Conservation (phyloP, 1,140 invertebrate species). For the Philotrypesis tridentata region DNA sequence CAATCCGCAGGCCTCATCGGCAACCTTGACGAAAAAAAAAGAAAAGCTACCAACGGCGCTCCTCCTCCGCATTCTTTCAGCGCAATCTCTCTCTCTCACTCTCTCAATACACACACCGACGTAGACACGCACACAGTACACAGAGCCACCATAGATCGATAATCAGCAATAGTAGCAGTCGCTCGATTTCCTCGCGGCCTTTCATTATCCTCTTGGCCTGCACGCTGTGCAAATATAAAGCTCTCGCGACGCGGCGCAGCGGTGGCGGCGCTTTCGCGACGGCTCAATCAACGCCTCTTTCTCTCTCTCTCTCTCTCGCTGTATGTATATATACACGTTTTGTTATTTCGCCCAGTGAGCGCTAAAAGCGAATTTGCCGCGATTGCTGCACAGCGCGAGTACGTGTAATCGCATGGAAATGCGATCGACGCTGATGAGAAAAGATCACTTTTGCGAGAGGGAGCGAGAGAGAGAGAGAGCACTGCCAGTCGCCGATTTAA, state of each 20-base stretch:
- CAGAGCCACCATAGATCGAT: not conserved
- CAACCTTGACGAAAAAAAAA: not conserved
- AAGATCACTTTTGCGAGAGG: slow-evolving; percentile 40
- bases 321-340: not conserved
- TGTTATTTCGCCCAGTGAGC: not conserved
- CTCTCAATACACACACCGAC: not conserved
- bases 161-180: not conserved
- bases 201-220: not conserved
- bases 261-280: not conserved
- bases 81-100: too few relatives aligned
- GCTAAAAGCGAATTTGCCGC: slow-evolving; percentile 35
- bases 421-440: slow-evolving; percentile 9
- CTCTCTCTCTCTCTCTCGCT: too few relatives aligned
- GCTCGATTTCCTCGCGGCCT: not conserved
- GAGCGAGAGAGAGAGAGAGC: too few relatives aligned
- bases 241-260: not conserved
- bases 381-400: too few relatives aligned
- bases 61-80: not conserved
- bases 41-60: not conserved
- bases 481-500: not conserved
- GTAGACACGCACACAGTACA: too few relatives aligned
- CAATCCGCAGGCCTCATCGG: not conserved
- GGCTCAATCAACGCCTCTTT: not conserved
- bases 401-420: not conserved
- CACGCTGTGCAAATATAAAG: not conserved